These are phyloP conservation scores for Drosophila dunni DNA, from an alignment of 1,140 invertebrate genomes.

Conservation along the genomic window DNA sequence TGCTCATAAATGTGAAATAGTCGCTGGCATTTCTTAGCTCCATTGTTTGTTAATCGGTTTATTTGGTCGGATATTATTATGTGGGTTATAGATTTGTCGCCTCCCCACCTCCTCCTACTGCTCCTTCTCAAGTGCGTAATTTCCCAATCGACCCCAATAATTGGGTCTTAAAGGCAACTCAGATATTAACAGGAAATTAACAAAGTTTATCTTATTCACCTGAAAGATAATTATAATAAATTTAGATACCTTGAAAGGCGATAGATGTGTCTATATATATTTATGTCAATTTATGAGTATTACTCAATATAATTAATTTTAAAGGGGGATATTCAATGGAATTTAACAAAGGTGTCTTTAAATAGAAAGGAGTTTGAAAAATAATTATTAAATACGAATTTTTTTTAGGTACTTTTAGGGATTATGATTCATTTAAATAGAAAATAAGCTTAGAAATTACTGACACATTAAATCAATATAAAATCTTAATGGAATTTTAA, in stretches of 20 bases:
- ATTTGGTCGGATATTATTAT: slow-evolving; percentile 44
- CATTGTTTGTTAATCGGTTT: slow-evolving; percentile 70
- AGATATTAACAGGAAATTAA: slow-evolving; percentile 14
- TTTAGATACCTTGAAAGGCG: not conserved
- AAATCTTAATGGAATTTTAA: too few relatives aligned
- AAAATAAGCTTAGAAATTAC: too few relatives aligned
- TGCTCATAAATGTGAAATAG: slow-evolving; percentile 67
- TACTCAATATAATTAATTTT: too few relatives aligned
- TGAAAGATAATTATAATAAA: slow-evolving; percentile 6
- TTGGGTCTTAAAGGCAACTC: not conserved
- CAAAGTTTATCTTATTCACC: slow-evolving; percentile 4
- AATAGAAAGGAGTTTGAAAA: too few relatives aligned
- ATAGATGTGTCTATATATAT: not conserved
- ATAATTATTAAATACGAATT: too few relatives aligned
- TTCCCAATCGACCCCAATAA: slow-evolving; percentile 12
- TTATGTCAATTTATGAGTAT: too few relatives aligned
- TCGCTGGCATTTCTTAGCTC: slow-evolving; percentile 12
- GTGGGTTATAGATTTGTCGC: slow-evolving; percentile 50
- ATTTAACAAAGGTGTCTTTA: too few relatives aligned
- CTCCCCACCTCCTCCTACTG: not conserved
- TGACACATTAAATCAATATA: too few relatives aligned
- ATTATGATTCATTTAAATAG: too few relatives aligned
- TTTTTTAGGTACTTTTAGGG: too few relatives aligned
- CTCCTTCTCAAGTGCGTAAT: slow-evolving; percentile 18
- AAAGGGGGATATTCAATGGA: too few relatives aligned